These are phyloP conservation scores for Serranus cabrilla DNA, from an alignment of 2,797 vertebrate genomes.

Conservation along the genomic window DNA sequence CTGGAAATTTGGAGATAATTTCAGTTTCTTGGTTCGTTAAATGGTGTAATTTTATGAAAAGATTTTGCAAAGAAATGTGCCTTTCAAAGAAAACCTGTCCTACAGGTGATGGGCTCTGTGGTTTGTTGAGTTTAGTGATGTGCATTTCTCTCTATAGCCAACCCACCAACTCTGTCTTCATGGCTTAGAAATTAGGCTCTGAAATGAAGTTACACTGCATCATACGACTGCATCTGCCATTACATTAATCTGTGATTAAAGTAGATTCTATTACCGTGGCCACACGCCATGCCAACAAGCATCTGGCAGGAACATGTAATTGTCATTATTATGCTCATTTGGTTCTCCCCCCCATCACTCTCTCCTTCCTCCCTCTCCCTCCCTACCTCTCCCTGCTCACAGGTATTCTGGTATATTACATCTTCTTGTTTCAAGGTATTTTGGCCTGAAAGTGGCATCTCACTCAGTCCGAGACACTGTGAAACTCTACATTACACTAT, in stretches of 20 bases:
- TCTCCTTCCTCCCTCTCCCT: background rate
- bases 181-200: background rate
- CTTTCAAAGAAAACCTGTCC: too few relatives aligned
- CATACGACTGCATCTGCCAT: slow-evolving; percentile 12
- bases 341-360: background rate
- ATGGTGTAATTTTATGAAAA: too few relatives aligned
- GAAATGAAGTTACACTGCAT: slow-evolving; percentile 8
- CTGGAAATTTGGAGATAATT: too few relatives aligned
- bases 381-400: background rate
- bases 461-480: background rate
- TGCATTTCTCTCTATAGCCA: background rate
- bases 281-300: slow-evolving; percentile 23
- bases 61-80: too few relatives aligned
- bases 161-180: background rate
- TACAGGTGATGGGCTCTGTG: background rate
- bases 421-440: background rate
- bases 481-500: slow-evolving; percentile 21
- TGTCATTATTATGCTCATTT: slow-evolving; percentile 2
- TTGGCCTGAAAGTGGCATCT: slow-evolving; percentile 17
- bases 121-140: background rate
- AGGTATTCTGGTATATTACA: background rate
- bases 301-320: slow-evolving; percentile 25
- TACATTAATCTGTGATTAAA: slow-evolving; percentile 30
- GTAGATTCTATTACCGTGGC: slow-evolving; percentile 5
- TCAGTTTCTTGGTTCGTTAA: too few relatives aligned